Percentiles rank a stretch among this genome's conserved stretches.
Conservation (phyloP, 2,888 invertebrate species). For the Tortrix viridana region DNA sequence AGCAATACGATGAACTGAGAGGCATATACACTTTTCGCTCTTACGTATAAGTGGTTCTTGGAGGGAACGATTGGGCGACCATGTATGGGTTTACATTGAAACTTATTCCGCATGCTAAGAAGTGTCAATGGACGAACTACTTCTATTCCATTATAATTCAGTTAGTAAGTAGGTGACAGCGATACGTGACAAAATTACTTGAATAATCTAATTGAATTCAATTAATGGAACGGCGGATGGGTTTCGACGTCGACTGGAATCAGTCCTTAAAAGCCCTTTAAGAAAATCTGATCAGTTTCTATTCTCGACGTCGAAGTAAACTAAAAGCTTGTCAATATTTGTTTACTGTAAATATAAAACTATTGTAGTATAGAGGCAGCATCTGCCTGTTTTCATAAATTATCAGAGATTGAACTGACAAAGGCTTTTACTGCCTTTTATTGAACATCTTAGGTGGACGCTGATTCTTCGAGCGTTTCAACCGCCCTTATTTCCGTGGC, state of each 20-base stretch:
- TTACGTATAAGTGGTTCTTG: no score
- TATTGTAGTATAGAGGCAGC: no score
- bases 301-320: not conserved
- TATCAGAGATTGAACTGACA: no score
- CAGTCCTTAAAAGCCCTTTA: not conserved
- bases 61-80: no score
- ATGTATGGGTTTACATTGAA: not conserved
- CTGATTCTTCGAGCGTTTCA: no score
- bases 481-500: no score
- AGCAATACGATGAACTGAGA: no score
- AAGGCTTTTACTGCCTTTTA: no score
- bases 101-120: slow-evolving; percentile 27
- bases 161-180: slow-evolving; percentile 30
- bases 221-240: slow-evolving; percentile 24
- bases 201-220: slow-evolving; percentile 33
- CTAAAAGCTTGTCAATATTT: not conserved
- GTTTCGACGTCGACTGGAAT: not conserved
- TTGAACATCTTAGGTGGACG: no score
- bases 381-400: no score
- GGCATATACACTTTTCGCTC: no score
- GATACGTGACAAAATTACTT: slow-evolving; percentile 35
- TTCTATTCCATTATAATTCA: slow-evolving; percentile 22
- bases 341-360: no score
- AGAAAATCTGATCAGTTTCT: not conserved
- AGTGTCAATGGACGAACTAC: slow-evolving; percentile 32